Conservation (phyloP, 2,888 invertebrate species). For the Callosobruchus maculatus region DNA sequence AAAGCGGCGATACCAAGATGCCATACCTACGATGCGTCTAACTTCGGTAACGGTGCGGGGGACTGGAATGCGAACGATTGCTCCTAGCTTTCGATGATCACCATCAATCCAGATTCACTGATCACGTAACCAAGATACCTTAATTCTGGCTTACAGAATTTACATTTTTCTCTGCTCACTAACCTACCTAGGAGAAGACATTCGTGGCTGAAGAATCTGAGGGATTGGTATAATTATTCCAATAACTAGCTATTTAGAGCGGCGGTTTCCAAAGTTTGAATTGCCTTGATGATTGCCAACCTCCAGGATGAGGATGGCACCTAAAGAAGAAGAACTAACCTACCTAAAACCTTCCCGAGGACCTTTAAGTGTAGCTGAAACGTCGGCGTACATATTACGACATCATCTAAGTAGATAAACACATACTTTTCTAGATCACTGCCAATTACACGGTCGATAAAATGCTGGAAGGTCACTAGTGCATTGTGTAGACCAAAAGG, state of each 20-base stretch:
- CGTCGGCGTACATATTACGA: constrained; percentile 21
- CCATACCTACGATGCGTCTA: constrained; percentile 13
- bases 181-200: no score
- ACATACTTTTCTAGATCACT: constrained; percentile 24
- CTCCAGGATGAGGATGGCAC: constrained; percentile 22
- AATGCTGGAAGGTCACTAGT: constrained; percentile 28
- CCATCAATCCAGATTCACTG: constrained; percentile 2
- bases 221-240: no score
- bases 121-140: constrained; percentile 12
- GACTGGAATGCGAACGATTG: constrained; percentile 2
- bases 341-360: constrained; percentile 20
- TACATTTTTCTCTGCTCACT: constrained; percentile 12
- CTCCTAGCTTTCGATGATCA: constrained; percentile 6
- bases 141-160: constrained; percentile 10
- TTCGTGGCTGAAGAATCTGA: no score
- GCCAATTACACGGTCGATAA: constrained; percentile 25
- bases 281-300: no score
- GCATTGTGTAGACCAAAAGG: constrained; percentile 29
- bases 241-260: no score
- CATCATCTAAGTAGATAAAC: constrained; percentile 30
- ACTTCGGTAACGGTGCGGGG: constrained; percentile 3
- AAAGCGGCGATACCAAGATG: constrained; percentile 26
- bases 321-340: no score
- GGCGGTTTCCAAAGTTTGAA: no score
- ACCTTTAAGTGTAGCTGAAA: constrained; percentile 23